phyloP scores from a whole-genome alignment of 35 echinoderm and acorn worm species.

The Stichopus chloronotus region DNA sequence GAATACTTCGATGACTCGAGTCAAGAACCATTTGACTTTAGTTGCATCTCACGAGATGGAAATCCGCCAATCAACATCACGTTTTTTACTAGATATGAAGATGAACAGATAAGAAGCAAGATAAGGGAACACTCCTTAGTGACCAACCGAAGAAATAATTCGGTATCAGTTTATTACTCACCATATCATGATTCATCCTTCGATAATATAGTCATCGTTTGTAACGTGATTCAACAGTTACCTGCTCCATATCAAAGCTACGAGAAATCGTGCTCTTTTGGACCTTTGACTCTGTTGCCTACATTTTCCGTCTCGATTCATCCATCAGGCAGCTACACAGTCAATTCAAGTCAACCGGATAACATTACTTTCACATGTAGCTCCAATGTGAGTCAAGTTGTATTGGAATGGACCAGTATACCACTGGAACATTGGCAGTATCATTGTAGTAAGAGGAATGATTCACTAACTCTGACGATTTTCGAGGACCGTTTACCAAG shows the following conservation, averaged over 20 bases:
- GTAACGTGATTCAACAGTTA: background rate
- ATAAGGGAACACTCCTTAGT: background rate
- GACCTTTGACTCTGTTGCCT: background rate
- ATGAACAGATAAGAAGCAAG: no score
- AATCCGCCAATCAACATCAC: background rate
- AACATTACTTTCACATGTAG: background rate
- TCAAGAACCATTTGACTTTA: background rate
- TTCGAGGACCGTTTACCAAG: no score
- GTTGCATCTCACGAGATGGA: background rate
- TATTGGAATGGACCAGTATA: background rate
- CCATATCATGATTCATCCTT: background rate
- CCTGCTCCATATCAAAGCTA: background rate
- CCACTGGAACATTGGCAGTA: background rate
- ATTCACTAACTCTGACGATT: background rate
- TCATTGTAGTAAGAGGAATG: background rate
- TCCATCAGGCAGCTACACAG: background rate
- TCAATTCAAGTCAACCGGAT: background rate
- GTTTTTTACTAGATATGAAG: background rate
- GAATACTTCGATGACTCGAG: background rate
- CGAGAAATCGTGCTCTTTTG: background rate
- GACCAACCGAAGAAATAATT: background rate
- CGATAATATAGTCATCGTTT: background rate
- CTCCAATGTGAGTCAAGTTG: background rate
- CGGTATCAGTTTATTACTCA: no score
- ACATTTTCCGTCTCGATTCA: background rate